Conservation (phyloP, 2,888 invertebrate genomes). For the Tanytarsus gracilentus region DNA sequence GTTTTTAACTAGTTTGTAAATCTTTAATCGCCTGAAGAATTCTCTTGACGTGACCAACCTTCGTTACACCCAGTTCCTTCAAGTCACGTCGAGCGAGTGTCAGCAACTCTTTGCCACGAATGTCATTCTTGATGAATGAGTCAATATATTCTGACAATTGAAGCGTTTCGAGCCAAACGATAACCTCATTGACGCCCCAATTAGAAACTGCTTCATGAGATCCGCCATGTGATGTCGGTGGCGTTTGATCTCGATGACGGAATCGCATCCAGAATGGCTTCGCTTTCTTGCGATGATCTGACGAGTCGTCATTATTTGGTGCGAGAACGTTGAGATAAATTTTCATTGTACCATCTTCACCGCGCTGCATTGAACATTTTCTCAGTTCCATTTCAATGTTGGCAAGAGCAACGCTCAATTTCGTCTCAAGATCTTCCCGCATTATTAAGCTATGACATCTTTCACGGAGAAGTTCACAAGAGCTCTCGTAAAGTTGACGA, state of each 20-base stretch:
- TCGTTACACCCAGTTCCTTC: constrained; percentile 85
- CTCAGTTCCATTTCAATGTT: constrained; percentile 63
- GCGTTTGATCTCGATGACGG: constrained; percentile 40
- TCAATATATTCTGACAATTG: constrained; percentile 85
- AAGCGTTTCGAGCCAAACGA: constrained; percentile 79
- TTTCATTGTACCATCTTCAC: constrained; percentile 39
- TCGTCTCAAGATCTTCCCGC: constrained; percentile 58
- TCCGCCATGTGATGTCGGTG: constrained; percentile 41
- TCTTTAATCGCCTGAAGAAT: constrained; percentile 89
- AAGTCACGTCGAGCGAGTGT: constrained; percentile 77
- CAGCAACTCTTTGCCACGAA: constrained; percentile 80
- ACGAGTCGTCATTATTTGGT: constrained; percentile 41
- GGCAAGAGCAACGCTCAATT: constrained; percentile 56
- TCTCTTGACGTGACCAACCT: constrained; percentile 93
- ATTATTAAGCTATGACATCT: constrained; percentile 56
- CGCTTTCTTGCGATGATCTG: constrained; percentile 50
- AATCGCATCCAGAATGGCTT: constrained; percentile 63
- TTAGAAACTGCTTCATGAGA: constrained; percentile 48
- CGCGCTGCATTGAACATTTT: constrained; percentile 51
- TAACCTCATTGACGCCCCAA: constrained; percentile 88
- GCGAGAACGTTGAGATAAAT: constrained; percentile 42
- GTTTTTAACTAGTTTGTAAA: constrained; percentile 43
- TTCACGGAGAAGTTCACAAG: constrained; percentile 59
- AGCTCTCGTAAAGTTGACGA: constrained; percentile 59
- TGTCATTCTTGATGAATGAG: constrained; percentile 84